Percentiles rank a stretch among this genome's conserved stretches.
These are phyloP conservation scores for Lycorma delicatula DNA, from an alignment of 1,140 invertebrate species.

Conservation along the genomic window DNA sequence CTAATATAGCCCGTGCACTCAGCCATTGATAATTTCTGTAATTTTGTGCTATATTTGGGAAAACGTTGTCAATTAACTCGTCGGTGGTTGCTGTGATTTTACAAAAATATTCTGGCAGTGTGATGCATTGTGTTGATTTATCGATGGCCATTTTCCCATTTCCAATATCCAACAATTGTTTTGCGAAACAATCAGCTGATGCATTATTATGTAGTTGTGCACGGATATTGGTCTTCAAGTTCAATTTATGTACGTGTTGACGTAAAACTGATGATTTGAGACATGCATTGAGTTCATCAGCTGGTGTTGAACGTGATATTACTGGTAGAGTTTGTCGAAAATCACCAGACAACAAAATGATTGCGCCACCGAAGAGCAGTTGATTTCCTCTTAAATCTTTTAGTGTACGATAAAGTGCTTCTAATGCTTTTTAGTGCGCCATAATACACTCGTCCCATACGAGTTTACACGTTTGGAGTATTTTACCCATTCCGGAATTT, in stretches of 20 bases:
- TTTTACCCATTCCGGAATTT: slow-evolving; percentile 20
- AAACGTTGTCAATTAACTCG: slow-evolving; percentile 34
- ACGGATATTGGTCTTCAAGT: slow-evolving; percentile 22
- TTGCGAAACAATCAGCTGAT: slow-evolving; percentile 22
- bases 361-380: slow-evolving; percentile 26
- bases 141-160: slow-evolving; percentile 27
- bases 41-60: slow-evolving; percentile 34
- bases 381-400: slow-evolving; percentile 24
- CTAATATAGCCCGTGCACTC: slow-evolving; percentile 35
- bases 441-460: slow-evolving; percentile 39
- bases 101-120: slow-evolving; percentile 34
- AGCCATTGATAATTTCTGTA: slow-evolving; percentile 36
- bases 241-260: slow-evolving; percentile 32
- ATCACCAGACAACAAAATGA: slow-evolving; percentile 40
- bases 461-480: slow-evolving; percentile 25
- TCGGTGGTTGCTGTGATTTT: slow-evolving; percentile 30
- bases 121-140: slow-evolving; percentile 33
- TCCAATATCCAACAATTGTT: slow-evolving; percentile 27
- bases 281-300: slow-evolving; percentile 27
- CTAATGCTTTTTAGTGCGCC: slow-evolving; percentile 26
- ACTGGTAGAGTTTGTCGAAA: slow-evolving; percentile 44
- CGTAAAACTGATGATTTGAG: slow-evolving; percentile 38
- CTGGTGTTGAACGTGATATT: slow-evolving; percentile 34
- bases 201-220: slow-evolving; percentile 17
- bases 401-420: slow-evolving; percentile 31